Conservation (phyloP, 2,113 vertebrate genomes). For the Xenopus laevis region DNA sequence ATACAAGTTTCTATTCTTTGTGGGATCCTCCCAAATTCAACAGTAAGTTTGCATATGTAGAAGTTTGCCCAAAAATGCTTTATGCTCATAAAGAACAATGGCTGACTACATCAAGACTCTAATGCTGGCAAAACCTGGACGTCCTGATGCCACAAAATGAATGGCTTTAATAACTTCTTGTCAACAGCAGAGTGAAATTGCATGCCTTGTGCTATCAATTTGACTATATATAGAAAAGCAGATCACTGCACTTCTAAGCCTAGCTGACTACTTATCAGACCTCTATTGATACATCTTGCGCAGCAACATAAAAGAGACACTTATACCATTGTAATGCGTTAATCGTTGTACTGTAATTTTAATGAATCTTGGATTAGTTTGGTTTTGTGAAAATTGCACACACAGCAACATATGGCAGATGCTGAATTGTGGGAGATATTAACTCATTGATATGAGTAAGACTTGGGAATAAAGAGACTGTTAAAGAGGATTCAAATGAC, state of each 20-base stretch:
- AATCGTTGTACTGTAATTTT: slow-evolving; percentile 29
- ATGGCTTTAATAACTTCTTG: no score
- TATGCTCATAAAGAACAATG: no score
- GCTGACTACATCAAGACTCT: no score
- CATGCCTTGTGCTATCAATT: not conserved
- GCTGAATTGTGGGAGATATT: slow-evolving; percentile 2
- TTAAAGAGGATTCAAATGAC: slow-evolving; percentile 6
- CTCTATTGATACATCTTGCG: slow-evolving; percentile 4
- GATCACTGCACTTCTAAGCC: slow-evolving; percentile 11
- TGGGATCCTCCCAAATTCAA: no score
- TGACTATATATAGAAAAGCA: slow-evolving; percentile 2
- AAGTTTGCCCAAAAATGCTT: no score
- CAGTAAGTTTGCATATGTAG: no score
- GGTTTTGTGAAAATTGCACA: slow-evolving; percentile 9
- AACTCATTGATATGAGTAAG: slow-evolving; percentile 15
- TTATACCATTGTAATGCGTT: slow-evolving; percentile 18
- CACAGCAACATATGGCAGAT: slow-evolving; percentile 12
- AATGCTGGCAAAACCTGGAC: no score
- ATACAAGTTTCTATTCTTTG: no score
- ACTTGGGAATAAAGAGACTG: slow-evolving; percentile 7
- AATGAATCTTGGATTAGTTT: slow-evolving; percentile 20
- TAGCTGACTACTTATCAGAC: slow-evolving; percentile 5
- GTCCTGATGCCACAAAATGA: no score
- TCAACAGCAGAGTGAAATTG: not conserved
- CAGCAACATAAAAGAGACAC: slow-evolving; percentile 18